Evolutionary conservation across 2,113 vertebrate genomes (phyloP).

Genomic region (Pelecanus crispus): DNA sequence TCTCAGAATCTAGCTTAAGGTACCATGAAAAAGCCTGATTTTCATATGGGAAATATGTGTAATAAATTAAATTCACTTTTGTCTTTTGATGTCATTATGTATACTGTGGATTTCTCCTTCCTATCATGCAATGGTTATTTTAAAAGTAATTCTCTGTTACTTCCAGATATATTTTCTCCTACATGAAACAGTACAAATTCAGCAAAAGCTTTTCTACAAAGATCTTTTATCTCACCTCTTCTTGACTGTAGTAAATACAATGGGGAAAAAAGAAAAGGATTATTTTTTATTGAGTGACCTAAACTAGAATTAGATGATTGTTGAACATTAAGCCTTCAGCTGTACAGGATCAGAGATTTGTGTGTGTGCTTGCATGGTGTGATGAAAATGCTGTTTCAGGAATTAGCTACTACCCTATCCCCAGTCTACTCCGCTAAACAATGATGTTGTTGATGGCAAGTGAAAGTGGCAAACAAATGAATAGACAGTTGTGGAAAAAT

Average conservation of each 20-base stretch:
- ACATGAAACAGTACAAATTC: not conserved
- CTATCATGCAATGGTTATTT: not conserved
- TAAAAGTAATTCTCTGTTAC: not conserved
- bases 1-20: not conserved
- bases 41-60: not conserved
- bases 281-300: not conserved
- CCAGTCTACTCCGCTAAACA: not conserved
- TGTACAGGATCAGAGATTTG: not conserved
- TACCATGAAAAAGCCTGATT: not conserved
- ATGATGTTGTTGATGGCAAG: not conserved
- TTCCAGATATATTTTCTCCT: not conserved
- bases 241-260: not conserved
- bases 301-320: not conserved
- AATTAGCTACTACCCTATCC: not conserved
- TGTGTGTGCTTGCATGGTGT: not conserved
- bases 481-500: slow-evolving; percentile 17
- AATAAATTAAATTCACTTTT: not conserved
- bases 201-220: not conserved
- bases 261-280: not conserved
- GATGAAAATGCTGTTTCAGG: not conserved
- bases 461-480: slow-evolving; percentile 36
- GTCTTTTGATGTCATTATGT: not conserved
- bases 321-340: not conserved
- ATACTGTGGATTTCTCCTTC: not conserved
- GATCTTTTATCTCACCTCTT: not conserved